These are phyloP conservation scores for Drosophila antonietae DNA, from an alignment of 2,888 invertebrate species.

Conservation along the genomic window DNA sequence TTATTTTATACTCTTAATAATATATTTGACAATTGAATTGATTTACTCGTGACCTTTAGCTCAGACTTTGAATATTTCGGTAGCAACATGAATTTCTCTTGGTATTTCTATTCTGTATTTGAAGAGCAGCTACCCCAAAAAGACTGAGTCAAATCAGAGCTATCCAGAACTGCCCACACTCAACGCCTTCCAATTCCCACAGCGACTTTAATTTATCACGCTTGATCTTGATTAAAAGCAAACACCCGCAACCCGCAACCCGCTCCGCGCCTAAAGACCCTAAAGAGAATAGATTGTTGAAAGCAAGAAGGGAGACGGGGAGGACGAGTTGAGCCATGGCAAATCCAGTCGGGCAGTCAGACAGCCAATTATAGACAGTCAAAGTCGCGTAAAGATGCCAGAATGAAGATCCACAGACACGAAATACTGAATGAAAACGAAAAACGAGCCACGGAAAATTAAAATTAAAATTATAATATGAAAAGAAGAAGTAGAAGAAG, in stretches of 20 bases:
- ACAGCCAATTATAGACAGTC: conserved; percentile 75
- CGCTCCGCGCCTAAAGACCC: conserved; percentile 5
- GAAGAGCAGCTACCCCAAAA: conserved; percentile 21
- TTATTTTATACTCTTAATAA: too few species aligned
- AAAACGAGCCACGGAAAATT: conserved; percentile 40
- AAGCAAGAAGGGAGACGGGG: not conserved
- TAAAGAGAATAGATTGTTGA: not conserved
- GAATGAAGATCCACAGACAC: conserved; percentile 56
- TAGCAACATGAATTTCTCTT: not conserved
- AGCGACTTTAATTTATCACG: conserved; percentile 62
- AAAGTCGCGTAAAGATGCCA: conserved; percentile 74
- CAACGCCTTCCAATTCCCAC: conserved; percentile 55
- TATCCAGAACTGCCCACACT: conserved; percentile 32
- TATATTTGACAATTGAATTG: not conserved
- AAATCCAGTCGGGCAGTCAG: conserved; percentile 58
- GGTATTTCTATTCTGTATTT: not conserved
- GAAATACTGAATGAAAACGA: conserved; percentile 64
- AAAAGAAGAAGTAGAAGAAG: conserved; percentile 29
- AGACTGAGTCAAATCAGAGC: conserved; percentile 16
- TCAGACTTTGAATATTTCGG: not conserved
- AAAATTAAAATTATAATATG: conserved; percentile 76
- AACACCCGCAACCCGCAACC: conserved; percentile 41
- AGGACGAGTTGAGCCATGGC: conserved; percentile 28
- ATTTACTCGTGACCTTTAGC: not conserved
- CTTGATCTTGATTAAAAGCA: conserved; percentile 72